Evolutionary conservation across 2,888 invertebrate species (phyloP).

Genomic region (Taenaris catops): DNA sequence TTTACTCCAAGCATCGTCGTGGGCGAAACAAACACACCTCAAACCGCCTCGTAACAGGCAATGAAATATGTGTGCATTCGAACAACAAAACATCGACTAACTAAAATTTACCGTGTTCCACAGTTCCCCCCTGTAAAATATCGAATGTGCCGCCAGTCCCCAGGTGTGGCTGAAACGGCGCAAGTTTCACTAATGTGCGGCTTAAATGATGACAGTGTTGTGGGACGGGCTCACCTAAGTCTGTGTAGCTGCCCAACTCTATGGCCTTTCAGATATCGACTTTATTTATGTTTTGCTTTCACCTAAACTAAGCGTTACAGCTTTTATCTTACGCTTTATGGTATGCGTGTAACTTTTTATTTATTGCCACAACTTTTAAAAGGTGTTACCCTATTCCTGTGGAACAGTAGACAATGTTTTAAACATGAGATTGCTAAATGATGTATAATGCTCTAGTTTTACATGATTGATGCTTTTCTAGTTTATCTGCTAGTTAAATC

Average conservation of each 20-base stretch:
- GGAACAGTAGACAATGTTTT: constrained; percentile 22
- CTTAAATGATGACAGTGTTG: constrained; percentile 74
- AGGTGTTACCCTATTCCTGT: constrained; percentile 19
- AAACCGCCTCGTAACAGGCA: constrained; percentile 21
- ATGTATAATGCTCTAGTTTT: constrained; percentile 20
- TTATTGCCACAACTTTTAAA: constrained; percentile 22
- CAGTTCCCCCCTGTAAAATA: constrained; percentile 60
- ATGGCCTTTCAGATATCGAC: constrained; percentile 26
- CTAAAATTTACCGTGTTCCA: constrained; percentile 54
- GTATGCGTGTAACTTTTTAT: constrained; percentile 23
- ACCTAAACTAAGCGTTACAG: constrained; percentile 18
- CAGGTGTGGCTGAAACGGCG: constrained; percentile 69
- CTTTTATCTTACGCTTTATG: constrained; percentile 21
- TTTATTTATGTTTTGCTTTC: constrained; percentile 25
- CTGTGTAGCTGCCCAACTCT: constrained; percentile 27
- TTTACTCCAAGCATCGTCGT: constrained; percentile 14
- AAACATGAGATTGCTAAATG: constrained; percentile 23
- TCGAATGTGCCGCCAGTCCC: constrained; percentile 50
- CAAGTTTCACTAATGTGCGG: constrained; percentile 75
- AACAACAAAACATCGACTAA: constrained; percentile 27
- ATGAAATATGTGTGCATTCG: constrained; percentile 21
- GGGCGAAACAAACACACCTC: constrained; percentile 20
- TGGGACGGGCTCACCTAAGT: constrained; percentile 42
- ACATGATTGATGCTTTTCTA: constrained; percentile 5
- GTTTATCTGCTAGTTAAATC: too few species aligned